Evolutionary conservation across 2,113 vertebrate species (phyloP), one percentile per base, ranked within the genome.

Genomic region (Ivindomyrus marchei): DNA sequence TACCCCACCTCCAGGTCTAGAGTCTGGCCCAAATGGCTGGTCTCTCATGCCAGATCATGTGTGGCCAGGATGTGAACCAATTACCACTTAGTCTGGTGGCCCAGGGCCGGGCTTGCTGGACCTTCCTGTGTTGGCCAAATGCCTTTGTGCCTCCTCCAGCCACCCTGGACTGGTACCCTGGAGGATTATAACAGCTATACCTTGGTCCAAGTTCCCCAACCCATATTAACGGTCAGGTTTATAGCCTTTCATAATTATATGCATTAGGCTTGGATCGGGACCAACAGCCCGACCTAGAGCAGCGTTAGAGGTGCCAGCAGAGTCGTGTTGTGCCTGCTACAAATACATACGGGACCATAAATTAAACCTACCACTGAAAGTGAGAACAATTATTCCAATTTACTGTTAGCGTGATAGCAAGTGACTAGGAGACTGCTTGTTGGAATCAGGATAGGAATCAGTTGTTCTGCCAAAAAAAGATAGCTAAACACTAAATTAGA

Each of bases 61-160:
- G n/a, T 50, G 70, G 47, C 70, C 70, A 47, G 47, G 70, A 89
- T 31, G 27, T 17, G 46, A 80, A 89, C 88, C 88, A 74, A 89
- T 52, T 50, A 89, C 47, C 88, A 89, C 56, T 49, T 89, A 24
- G n/a, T 89, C 66, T 52, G 53, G 56, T 58, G n/a, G 88, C 46
- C 27, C n/a, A 39, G 46, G 27, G 66, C 13, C 17, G 46, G 88
- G 46, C 15, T 47, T 89, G 66, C 46, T 36, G 66, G 70, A 83
- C 49, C 47, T 31, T 70, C 88, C 62, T 89, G 24, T 36, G 17
- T 80, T 80, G 66, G 46, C 88, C n/a, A 15, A 89, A 27, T 39
- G 70, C 88, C 47, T 49, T 46, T 52, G 49, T 85, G 45, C 24
- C 83, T 85, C 45, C 83, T 85, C 4, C 49, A 39, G 70, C 70